Evolutionary conservation across 2,888 invertebrate species (phyloP).

Genomic region (Drosophila yooni): DNA sequence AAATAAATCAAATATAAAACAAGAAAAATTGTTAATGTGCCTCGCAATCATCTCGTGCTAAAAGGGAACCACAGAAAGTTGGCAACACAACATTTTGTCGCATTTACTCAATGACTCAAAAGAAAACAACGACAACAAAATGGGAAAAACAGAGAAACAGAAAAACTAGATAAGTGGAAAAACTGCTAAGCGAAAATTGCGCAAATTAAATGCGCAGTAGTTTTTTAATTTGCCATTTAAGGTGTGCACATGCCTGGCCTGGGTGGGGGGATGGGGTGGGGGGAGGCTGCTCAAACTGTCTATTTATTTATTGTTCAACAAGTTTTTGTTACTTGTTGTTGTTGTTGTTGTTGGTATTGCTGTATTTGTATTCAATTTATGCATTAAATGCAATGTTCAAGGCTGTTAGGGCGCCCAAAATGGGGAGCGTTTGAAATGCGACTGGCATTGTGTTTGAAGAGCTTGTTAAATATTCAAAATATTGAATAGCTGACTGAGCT

Average conservation of each 20-base stretch:
- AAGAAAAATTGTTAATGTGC: constrained; percentile 25
- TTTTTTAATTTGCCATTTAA: constrained; percentile 73
- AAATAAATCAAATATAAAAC: constrained; percentile 20
- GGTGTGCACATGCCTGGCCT: constrained; percentile 43
- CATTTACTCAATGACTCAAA: constrained; percentile 31
- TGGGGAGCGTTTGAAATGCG: constrained; percentile 20
- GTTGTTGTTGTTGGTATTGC: neutral
- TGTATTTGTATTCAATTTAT: constrained; percentile 31
- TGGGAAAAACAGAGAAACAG: neutral
- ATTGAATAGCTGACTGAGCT: neutral
- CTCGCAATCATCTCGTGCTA: constrained; percentile 34
- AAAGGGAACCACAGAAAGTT: constrained; percentile 24
- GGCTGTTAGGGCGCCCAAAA: constrained; percentile 37
- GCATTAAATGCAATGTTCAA: constrained; percentile 41
- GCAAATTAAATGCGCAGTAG: constrained; percentile 67
- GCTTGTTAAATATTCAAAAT: constrained; percentile 1
- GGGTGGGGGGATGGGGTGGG: neutral
- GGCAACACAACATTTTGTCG: constrained; percentile 31
- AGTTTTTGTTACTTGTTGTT: constrained; percentile 11
- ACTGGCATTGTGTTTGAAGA: constrained; percentile 5
- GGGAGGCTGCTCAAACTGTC: constrained; percentile 26
- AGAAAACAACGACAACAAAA: neutral
- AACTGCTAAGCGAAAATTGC: constrained; percentile 44
- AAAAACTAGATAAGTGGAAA: neutral
- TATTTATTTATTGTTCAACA: constrained; percentile 25